phyloP scores from a whole-genome alignment of 2,113 vertebrate species.

The Proterorhinus semilunaris region DNA sequence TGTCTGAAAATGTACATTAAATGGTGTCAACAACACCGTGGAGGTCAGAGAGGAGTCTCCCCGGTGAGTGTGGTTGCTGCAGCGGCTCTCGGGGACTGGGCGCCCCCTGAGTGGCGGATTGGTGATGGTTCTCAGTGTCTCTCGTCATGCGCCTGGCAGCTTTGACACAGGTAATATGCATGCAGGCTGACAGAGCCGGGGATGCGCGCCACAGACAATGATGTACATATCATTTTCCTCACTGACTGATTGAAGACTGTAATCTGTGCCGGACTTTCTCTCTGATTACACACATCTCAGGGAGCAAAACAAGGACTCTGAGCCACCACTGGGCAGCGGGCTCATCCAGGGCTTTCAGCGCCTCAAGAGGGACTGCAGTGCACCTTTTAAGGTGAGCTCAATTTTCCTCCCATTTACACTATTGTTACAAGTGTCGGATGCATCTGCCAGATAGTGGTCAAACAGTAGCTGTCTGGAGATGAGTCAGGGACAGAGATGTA shows the following conservation, averaged over 20 bases:
- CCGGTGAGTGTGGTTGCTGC: conserved; percentile 57
- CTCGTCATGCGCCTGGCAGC: conserved; percentile 75
- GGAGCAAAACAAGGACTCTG: conserved; percentile 78
- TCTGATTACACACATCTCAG: conserved; percentile 79
- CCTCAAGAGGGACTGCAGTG: conserved; percentile 76
- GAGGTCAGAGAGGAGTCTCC: conserved; percentile 70
- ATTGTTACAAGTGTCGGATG: conserved; percentile 75
- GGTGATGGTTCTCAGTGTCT: conserved; percentile 73
- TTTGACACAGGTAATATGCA: conserved; percentile 82
- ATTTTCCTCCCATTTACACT: conserved; percentile 79
- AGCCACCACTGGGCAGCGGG: conserved; percentile 73
- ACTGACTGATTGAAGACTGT: conserved; percentile 84
- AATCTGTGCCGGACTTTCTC: conserved; percentile 81
- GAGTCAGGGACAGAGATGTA: conserved; percentile 63
- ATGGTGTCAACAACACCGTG: conserved; percentile 68
- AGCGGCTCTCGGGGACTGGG: conserved; percentile 40
- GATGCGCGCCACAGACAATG: conserved; percentile 73
- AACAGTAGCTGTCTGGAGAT: conserved; percentile 69
- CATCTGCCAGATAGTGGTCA: conserved; percentile 69
- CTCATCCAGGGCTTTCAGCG: conserved; percentile 78
- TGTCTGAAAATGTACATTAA: conserved; percentile 76
- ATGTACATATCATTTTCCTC: conserved; percentile 84
- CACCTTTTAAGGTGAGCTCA: conserved; percentile 80
- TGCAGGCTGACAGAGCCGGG: conserved; percentile 68
- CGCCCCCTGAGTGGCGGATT: conserved; percentile 69